Base-by-base conservation (phyloP, 2,113 vertebrate genomes). In the Machaerirhynchus nigripectus region DNA sequence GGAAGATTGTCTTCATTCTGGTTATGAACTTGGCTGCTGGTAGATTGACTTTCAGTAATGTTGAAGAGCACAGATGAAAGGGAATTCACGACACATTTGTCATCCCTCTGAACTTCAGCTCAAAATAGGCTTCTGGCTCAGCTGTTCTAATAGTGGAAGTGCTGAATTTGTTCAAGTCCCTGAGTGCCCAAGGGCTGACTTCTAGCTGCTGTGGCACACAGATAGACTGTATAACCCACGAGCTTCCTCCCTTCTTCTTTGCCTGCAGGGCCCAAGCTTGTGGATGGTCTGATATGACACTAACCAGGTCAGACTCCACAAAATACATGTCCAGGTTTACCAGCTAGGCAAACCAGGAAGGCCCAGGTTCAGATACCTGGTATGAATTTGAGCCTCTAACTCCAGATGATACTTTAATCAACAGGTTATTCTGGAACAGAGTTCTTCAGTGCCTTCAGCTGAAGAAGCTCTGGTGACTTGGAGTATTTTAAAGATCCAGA, bases 191-290 rank as follows among this genome's bases (percentile, higher is more conserved):
- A 40, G 28, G 22, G 53, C 74, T 74, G 47, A 76, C 15, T 85
- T 88, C 6, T n/a, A 50, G 63, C 55, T 94, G 67, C 31, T 84
- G 31, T 95, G 63, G 46, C 42, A 47, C 16, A 15, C 1, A 15
- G 37, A 35, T 77, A 53, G 44, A 46, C 57, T 0, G 0, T 53
- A 9, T 49, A 88, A 65, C 13, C 18, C 59, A 47, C 0, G 0
- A 90, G 26, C n/a, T 92, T 90, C 64, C 63, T 86, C 19, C 68
- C n/a, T 64, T 60, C 50, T 65, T 63, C 39, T 75, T 79, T 86
- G 57, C 61, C 57, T 85, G 30, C 76, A 55, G 50, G 57, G 8
- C 26, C 46, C 46, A 47, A 3, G 77, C 50, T 67, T 50, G 3
- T 46, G 37, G 40, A 8, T 69, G n/a, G 59, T 86, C 27, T 60